phyloP scores from a whole-genome alignment of 35 echinoderm and acorn worm genomes.

The Apostichopus parvimensis region DNA sequence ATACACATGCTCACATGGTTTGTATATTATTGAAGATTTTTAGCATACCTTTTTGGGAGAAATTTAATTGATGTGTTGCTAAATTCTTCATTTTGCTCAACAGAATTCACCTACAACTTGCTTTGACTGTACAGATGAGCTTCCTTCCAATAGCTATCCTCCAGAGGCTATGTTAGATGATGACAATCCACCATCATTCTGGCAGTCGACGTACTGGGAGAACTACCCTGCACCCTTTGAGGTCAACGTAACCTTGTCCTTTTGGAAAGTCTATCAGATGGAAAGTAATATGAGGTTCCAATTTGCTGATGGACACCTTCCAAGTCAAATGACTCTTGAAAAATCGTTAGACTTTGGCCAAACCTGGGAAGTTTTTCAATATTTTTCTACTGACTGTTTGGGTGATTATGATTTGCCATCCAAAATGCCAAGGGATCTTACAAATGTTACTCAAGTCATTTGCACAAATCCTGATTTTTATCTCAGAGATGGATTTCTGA shows the following conservation, averaged over 20 bases:
- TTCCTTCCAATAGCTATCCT: neutral
- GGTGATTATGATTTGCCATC: slow-evolving; percentile 58
- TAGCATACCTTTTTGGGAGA: too few species aligned
- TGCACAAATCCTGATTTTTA: neutral
- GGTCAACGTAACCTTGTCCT: slow-evolving; percentile 68
- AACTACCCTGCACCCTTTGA: slow-evolving; percentile 50
- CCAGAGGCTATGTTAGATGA: slow-evolving; percentile 51
- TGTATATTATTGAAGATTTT: too few species aligned
- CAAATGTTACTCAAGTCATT: slow-evolving; percentile 27
- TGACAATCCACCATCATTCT: neutral
- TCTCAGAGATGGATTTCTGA: neutral
- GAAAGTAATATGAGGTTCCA: slow-evolving; percentile 44
- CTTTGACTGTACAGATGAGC: slow-evolving; percentile 36
- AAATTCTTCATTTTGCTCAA: neutral
- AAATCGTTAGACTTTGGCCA: slow-evolving; percentile 71
- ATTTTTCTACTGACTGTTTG: slow-evolving; percentile 67
- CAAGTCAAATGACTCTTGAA: slow-evolving; percentile 54
- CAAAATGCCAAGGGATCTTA: neutral
- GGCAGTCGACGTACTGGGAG: slow-evolving; percentile 71
- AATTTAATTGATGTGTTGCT: too few species aligned
- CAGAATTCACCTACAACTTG: neutral
- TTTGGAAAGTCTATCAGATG: slow-evolving; percentile 53
- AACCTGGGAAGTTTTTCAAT: slow-evolving; percentile 67
- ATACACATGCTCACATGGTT: too few species aligned
- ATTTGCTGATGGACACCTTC: slow-evolving; percentile 40